These are phyloP conservation scores for Rissa tridactyla DNA, from an alignment of 2,113 vertebrate genomes.

Conservation along the genomic window DNA sequence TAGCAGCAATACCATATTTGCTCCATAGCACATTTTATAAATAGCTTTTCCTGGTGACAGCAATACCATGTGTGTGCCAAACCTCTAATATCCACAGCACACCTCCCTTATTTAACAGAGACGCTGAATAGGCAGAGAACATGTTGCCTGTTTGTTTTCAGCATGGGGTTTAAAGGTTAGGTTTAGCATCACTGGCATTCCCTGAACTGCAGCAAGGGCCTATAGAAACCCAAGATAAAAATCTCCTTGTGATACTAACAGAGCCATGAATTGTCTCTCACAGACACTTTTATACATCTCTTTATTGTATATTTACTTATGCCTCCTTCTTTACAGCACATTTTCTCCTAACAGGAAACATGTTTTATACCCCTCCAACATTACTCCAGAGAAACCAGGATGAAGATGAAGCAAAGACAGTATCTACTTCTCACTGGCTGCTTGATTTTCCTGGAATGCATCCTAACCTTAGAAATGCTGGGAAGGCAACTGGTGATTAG, in stretches of 20 bases:
- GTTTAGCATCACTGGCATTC: background rate
- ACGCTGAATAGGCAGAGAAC: slow-evolving; percentile 31
- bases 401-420: background rate
- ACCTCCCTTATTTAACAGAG: slow-evolving; percentile 32
- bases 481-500: background rate
- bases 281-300: slow-evolving; percentile 37
- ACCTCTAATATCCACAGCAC: slow-evolving; percentile 16
- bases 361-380: slow-evolving; percentile 10
- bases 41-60: slow-evolving; percentile 19
- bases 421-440: background rate
- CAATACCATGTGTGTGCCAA: background rate
- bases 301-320: slow-evolving; percentile 54
- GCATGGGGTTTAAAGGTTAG: slow-evolving; percentile 6
- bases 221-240: background rate
- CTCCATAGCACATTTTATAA: slow-evolving; percentile 31
- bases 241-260: slow-evolving; percentile 12
- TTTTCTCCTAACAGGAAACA: slow-evolving; percentile 6
- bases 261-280: slow-evolving; percentile 21
- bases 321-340: background rate
- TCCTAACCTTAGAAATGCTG: background rate
- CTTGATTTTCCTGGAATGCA: background rate
- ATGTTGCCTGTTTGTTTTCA: slow-evolving; percentile 24
- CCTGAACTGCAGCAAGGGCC: slow-evolving; percentile 19
- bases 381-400: slow-evolving; percentile 16
- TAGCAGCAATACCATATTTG: background rate